A percentile compares a stretch with the other conserved stretches of the same genome.
Conservation (phyloP, 2,113 vertebrate species). For the Tinamus guttatus region DNA sequence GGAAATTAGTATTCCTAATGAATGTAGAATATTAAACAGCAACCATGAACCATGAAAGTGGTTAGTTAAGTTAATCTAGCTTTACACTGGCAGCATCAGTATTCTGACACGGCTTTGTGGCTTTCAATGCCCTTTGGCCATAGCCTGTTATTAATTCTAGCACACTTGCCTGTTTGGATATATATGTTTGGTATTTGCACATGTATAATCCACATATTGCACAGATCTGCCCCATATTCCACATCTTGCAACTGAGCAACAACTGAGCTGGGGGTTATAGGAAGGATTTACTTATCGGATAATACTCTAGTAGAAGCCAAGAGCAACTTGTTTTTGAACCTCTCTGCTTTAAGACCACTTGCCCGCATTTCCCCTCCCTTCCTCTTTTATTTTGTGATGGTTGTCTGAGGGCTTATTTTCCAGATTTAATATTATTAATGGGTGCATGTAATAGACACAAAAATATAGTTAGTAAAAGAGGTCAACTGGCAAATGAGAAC, state of each 20-base stretch:
- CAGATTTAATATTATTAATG: not conserved
- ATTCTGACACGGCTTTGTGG: not conserved
- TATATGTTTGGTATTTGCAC: not conserved
- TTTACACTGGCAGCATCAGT: accelerated
- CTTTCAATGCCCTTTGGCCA: not conserved
- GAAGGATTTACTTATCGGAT: not conserved
- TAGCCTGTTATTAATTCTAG: not conserved
- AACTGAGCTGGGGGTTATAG: no score
- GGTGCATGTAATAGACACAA: not conserved
- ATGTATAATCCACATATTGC: accelerated
- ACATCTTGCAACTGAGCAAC: not conserved
- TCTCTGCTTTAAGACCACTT: not conserved
- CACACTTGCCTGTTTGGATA: not conserved
- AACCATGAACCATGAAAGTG: not conserved
- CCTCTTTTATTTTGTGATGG: not conserved
- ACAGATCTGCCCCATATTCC: accelerated
- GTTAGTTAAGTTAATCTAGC: not conserved
- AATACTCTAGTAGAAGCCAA: not conserved
- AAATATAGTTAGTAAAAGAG: not conserved
- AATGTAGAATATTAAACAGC: not conserved
- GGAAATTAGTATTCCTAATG: not conserved
- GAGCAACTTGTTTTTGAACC: not conserved
- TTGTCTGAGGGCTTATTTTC: not conserved
- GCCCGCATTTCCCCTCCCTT: not conserved
- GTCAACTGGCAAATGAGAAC: not conserved